These are phyloP conservation scores for Apamea monoglypha DNA, from an alignment of 2,888 invertebrate species.

Conservation along the genomic window DNA sequence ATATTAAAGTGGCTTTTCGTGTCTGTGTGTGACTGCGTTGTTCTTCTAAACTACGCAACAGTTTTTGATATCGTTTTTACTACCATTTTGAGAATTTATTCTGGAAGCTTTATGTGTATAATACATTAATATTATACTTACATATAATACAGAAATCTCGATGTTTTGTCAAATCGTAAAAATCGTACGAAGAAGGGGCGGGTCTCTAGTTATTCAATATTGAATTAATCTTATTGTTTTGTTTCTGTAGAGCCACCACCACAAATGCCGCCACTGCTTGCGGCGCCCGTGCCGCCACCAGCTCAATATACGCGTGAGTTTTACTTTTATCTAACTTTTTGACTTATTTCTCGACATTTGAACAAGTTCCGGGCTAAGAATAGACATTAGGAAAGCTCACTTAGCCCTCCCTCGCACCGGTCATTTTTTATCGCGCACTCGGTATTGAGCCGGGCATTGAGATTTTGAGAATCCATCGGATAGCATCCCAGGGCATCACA, in stretches of 20 bases:
- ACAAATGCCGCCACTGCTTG: slow-evolving; percentile 78
- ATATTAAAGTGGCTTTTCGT: neutral
- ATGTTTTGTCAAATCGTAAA: neutral
- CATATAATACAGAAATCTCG: neutral
- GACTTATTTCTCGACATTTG: neutral
- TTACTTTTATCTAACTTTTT: neutral
- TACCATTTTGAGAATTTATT: neutral
- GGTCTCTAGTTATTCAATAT: neutral
- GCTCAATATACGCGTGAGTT: slow-evolving; percentile 81
- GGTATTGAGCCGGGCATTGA: neutral
- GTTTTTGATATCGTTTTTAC: neutral
- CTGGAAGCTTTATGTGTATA: neutral
- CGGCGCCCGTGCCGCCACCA: slow-evolving; percentile 82
- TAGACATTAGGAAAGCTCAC: neutral
- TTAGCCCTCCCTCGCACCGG: neutral
- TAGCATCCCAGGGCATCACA: neutral
- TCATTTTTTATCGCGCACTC: neutral
- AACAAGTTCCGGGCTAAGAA: neutral
- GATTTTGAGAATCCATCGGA: neutral
- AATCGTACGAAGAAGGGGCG: neutral
- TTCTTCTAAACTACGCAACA: neutral
- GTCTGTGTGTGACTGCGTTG: neutral
- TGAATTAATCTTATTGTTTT: neutral
- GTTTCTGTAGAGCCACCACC: slow-evolving; percentile 76
- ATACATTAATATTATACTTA: neutral